Evolutionary conservation across 2,888 invertebrate species (phyloP), one percentile per base, ranked within the genome.

Genomic region (Sphaeridia pumilis): DNA sequence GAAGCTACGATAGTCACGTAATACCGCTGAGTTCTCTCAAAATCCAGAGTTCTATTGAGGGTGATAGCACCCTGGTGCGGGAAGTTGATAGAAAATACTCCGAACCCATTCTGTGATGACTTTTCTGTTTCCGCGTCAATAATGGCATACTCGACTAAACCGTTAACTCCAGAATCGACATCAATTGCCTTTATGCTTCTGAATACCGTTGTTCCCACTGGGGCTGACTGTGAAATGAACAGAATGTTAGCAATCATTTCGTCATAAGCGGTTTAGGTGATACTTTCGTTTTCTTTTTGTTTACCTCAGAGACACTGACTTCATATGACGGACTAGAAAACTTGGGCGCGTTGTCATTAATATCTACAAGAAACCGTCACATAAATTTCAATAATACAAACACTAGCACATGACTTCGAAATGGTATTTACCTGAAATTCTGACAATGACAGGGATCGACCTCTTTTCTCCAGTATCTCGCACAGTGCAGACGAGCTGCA

Each of bases 51-150:
- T 67, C 83, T 80, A 68, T 85, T 86, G 53, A 90, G 83, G 21
- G 87, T 87, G 63, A 92, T 83, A 69, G 84, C 83, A 57, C 90
- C 89, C 72, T 87, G 87, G 72, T 89, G 88, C 14, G 89, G 88
- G 65, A 84, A 76, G 59, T 85, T 84, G 71, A 90, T 88, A 58
- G 83, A 78, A 73, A 90, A 90, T 69, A 78, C 82, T 38, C 84
- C 83, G 69, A 79, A 86, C 21, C 88, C 89, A 70, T 89, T 88
- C 59, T 79, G 81, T 44, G 78, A 78, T 54, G 76, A 78, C 64
- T 60, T 60, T 28, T 65, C 74, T 56, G 76, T 76, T 56, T 84
- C 82, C 64, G 83, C 81, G 24, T 60, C 56, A 56, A 85, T 78
- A 58, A 89, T 80, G 62, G 82, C 85, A 71, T 89, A 90, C 69